Evolutionary conservation across 1,140 invertebrate species (phyloP).

Genomic region (Mycetomoellerius zeteki): DNA sequence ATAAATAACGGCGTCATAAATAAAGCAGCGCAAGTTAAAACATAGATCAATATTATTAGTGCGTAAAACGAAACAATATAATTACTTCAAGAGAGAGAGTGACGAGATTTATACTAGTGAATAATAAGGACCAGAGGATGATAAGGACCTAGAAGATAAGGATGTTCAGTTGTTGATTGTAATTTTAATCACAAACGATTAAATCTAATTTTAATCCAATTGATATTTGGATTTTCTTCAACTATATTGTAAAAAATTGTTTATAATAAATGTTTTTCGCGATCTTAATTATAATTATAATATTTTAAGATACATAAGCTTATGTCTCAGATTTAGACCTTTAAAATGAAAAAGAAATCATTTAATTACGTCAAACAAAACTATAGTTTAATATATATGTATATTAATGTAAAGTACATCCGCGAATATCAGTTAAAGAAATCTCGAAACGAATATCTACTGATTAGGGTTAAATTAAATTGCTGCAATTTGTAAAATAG

Average conservation of each 20-base stretch:
- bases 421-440: too few species aligned
- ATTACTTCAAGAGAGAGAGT: background rate
- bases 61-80: background rate
- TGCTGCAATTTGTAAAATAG: background rate
- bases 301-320: too few species aligned
- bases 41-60: slow-evolving; percentile 3
- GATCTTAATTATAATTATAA: too few species aligned
- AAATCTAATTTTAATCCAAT: background rate
- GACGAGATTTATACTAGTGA: background rate
- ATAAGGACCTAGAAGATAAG: background rate
- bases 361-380: too few species aligned
- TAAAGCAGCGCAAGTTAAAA: background rate
- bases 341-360: too few species aligned
- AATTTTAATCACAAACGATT: background rate
- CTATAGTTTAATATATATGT: too few species aligned
- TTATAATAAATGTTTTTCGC: too few species aligned
- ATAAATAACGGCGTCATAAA: slow-evolving; percentile 3
- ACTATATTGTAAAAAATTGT: too few species aligned
- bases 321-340: too few species aligned
- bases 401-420: too few species aligned
- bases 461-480: background rate
- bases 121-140: background rate
- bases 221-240: too few species aligned
- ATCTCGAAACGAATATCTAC: too few species aligned
- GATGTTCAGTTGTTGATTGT: background rate